phyloP scores from a whole-genome alignment of 2,113 vertebrate species.

The Gadus chalcogrammus region DNA sequence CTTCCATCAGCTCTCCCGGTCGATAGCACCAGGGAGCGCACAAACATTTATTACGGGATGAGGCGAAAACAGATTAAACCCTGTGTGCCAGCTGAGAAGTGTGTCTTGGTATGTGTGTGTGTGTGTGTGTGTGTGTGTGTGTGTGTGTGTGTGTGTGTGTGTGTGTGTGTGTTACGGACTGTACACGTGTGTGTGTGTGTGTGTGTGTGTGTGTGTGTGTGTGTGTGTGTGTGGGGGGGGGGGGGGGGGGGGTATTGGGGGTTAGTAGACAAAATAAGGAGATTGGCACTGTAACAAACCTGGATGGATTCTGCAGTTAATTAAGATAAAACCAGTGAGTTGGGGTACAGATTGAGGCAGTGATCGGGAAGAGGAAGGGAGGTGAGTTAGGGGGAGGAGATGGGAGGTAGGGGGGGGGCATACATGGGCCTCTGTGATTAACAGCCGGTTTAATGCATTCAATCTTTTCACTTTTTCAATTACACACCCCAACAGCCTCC shows the following conservation, averaged over 20 bases:
- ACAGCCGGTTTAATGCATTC: constrained; percentile 73
- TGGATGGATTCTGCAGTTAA: constrained; percentile 71
- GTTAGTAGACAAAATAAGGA: constrained; percentile 38
- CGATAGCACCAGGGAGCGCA: constrained; percentile 41
- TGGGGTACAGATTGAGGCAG: constrained; percentile 63
- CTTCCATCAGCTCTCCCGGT: constrained; percentile 51
- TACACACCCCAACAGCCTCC: constrained; percentile 76
- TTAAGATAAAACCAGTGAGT: constrained; percentile 77
- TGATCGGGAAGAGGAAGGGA: constrained; percentile 37
- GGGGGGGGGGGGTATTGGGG: constrained; percentile 1
- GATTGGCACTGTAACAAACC: constrained; percentile 55
- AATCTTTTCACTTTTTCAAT: constrained; percentile 78
- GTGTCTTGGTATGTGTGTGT: not conserved
- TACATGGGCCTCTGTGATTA: constrained; percentile 64
- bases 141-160: too few species aligned
- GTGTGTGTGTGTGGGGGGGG: too few species aligned
- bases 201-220: too few species aligned
- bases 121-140: too few species aligned
- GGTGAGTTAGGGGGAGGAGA: too few species aligned
- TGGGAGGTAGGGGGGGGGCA: constrained; percentile 12
- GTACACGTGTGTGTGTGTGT: too few species aligned
- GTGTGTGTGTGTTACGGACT: too few species aligned
- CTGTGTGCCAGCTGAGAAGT: constrained; percentile 23
- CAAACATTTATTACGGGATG: constrained; percentile 61
- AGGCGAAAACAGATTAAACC: constrained; percentile 13